Conservation (phyloP, 2,113 vertebrate species). For the Morone chrysops region DNA sequence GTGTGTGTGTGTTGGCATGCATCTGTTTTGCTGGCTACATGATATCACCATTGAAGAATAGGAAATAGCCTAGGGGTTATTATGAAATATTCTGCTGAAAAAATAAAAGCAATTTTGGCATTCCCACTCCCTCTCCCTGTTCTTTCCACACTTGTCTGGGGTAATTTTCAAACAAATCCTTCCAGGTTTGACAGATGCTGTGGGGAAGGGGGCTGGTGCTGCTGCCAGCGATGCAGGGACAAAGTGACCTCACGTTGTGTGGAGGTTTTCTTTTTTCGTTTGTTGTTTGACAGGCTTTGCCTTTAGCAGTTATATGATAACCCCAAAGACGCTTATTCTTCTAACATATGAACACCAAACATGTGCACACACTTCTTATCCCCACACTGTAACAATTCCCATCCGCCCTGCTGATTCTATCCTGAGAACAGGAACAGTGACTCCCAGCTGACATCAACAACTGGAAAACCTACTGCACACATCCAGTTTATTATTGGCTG, state of each 20-base stretch:
- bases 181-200: slow-evolving; percentile 23
- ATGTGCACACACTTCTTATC: not conserved
- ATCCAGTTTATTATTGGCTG: slow-evolving; percentile 53
- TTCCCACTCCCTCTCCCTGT: not conserved
- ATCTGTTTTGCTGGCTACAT: not conserved
- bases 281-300: slow-evolving; percentile 17
- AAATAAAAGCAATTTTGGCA: not conserved
- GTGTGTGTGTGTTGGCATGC: not conserved
- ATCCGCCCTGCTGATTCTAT: slow-evolving; percentile 3
- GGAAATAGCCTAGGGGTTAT: not conserved
- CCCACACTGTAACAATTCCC: slow-evolving; percentile 23
- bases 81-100: not conserved
- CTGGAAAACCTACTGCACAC: slow-evolving; percentile 52
- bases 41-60: not conserved
- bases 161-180: not conserved
- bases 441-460: slow-evolving; percentile 59
- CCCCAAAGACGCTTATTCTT: not conserved
- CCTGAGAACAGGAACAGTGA: slow-evolving; percentile 72
- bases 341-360: not conserved
- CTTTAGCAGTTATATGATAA: slow-evolving; percentile 32
- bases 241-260: slow-evolving; percentile 33
- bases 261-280: not conserved
- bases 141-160: not conserved
- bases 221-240: not conserved
- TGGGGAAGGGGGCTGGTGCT: not conserved